A percentile compares a stretch with the other conserved stretches of the same genome.
phyloP scores from a whole-genome alignment of 2,797 vertebrate species.

The Sebastes cheni region DNA sequence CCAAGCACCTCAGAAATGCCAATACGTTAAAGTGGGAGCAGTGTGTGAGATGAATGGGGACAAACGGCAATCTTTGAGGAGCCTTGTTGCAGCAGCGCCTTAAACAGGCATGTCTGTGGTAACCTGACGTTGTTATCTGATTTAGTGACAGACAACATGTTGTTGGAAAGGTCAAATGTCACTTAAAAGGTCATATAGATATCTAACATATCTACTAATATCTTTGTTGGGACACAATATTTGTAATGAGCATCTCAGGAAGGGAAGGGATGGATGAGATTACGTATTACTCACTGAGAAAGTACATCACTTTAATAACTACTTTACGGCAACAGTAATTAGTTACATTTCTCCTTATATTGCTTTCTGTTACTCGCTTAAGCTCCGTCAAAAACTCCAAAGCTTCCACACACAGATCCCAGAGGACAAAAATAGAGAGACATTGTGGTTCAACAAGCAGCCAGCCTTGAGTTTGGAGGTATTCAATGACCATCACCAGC shows the following conservation, averaged over 20 bases:
- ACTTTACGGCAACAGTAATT: not conserved
- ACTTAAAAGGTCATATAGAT: conserved; percentile 1
- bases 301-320: not conserved
- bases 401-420: not conserved
- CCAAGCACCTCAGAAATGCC: conserved; percentile 82
- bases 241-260: not conserved
- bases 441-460: not conserved
- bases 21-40: conserved; percentile 80
- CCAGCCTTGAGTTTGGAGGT: not conserved
- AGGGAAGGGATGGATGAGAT: not conserved
- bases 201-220: not conserved
- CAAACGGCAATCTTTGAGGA: conserved; percentile 53
- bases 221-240: not conserved
- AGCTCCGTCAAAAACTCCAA: not conserved
- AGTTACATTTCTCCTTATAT: not conserved
- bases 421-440: not conserved
- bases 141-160: conserved; percentile 14
- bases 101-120: not conserved
- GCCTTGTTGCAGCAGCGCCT: conserved; percentile 20
- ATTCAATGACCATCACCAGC: not conserved
- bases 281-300: not conserved
- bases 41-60: conserved; percentile 72
- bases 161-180: conserved; percentile 36
- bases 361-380: not conserved
- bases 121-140: conserved; percentile 20